Conservation (phyloP, 2,888 invertebrate species). For the Drosophila acutilabella region DNA sequence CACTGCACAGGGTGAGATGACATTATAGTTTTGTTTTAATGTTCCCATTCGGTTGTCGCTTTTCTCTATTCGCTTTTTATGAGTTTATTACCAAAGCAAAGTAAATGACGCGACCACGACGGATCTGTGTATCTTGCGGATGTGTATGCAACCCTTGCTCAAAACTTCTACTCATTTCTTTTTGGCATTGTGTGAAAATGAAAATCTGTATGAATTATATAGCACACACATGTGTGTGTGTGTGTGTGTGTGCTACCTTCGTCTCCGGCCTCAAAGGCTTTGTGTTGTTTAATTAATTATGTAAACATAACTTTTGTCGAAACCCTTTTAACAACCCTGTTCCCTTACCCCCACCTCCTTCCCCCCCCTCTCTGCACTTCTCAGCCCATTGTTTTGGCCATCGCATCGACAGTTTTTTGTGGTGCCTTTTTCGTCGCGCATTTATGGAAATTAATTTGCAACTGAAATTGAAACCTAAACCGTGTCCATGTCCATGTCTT, state of each 20-base stretch:
- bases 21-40: conserved; percentile 78
- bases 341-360: neutral
- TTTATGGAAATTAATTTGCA: conserved; percentile 83
- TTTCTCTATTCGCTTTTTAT: conserved; percentile 58
- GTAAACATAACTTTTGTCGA: conserved; percentile 76
- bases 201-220: conserved; percentile 47
- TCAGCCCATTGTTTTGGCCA: neutral
- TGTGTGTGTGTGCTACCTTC: conserved; percentile 42
- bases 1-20: conserved; percentile 60
- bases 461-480: conserved; percentile 66
- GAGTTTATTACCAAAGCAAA: conserved; percentile 75
- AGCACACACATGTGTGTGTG: conserved; percentile 53
- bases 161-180: conserved; percentile 2
- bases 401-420: conserved; percentile 41
- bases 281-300: conserved; percentile 82
- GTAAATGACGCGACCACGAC: conserved; percentile 56
- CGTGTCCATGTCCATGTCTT: conserved; percentile 25
- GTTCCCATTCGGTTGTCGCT: conserved; percentile 53
- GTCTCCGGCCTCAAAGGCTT: conserved; percentile 47
- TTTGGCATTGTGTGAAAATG: conserved; percentile 44
- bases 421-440: conserved; percentile 63
- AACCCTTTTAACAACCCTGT: conserved; percentile 62
- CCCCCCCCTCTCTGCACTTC: neutral
- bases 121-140: conserved; percentile 27
- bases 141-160: conserved; percentile 53